Conservation (phyloP, 2,888 invertebrate species). For the Dicranocentrus wangi region DNA sequence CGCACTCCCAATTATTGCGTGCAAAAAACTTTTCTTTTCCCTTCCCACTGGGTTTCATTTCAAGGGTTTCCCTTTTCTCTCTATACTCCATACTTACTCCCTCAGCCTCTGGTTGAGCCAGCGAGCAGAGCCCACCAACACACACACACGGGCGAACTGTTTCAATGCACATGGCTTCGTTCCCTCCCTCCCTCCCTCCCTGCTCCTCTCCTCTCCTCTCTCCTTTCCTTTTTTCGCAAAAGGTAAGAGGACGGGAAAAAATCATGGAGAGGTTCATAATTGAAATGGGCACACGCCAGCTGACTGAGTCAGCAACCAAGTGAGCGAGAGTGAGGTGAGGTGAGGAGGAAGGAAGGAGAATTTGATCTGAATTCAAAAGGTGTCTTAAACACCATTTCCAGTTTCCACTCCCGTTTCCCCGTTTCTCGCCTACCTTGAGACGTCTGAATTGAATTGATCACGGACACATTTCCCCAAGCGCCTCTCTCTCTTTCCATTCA, state of each 20-base stretch:
- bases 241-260: not conserved
- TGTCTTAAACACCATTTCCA: conserved; percentile 15
- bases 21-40: not conserved
- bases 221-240: conserved; percentile 8
- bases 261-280: not conserved
- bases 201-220: conserved; percentile 13
- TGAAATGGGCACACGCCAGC: not conserved
- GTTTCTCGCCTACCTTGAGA: not conserved
- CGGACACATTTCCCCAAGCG: not conserved
- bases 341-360: not conserved
- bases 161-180: not conserved
- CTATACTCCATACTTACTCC: too few relatives aligned
- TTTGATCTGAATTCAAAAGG: conserved; percentile 42
- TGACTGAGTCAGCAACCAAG: not conserved
- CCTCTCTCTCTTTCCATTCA: too few relatives aligned
- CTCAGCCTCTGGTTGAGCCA: too few relatives aligned
- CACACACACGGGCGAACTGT: not conserved
- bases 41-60: not conserved
- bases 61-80: too few relatives aligned
- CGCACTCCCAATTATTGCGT: conserved; percentile 2
- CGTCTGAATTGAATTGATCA: not conserved
- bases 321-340: not conserved
- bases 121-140: not conserved
- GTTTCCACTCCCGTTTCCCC: too few relatives aligned
- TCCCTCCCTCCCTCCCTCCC: too few relatives aligned